phyloP scores from a whole-genome alignment of 2,113 vertebrate species.

The Lophotis ruficrista region DNA sequence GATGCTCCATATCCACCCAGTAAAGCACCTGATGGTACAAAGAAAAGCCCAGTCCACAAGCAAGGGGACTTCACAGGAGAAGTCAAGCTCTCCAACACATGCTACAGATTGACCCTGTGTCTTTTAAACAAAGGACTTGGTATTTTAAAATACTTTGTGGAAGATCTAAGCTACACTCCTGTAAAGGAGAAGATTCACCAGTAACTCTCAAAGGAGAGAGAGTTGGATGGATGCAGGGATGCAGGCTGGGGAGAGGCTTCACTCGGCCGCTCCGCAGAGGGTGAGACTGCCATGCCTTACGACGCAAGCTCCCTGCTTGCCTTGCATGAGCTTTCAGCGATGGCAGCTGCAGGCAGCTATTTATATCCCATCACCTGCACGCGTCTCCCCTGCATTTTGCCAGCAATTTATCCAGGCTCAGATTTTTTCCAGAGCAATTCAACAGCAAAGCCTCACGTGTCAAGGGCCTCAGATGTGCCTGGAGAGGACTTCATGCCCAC shows the following conservation, averaged over 20 bases:
- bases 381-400: neutral
- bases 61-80: neutral
- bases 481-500: neutral
- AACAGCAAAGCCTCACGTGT: neutral
- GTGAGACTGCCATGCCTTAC: neutral
- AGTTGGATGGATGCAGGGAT: neutral
- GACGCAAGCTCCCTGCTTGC: neutral
- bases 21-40: neutral
- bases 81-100: neutral
- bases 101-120: accelerated
- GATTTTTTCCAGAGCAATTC: neutral
- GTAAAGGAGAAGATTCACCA: neutral
- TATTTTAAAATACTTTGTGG: neutral
- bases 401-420: neutral
- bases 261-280: neutral
- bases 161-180: neutral
- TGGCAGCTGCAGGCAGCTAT: neutral
- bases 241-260: neutral
- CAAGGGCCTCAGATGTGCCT: neutral
- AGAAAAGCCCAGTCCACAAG: neutral
- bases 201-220: neutral
- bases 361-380: neutral
- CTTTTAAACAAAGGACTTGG: neutral
- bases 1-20: neutral
- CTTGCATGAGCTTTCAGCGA: accelerated